Conservation (phyloP, 2,888 invertebrate genomes). For the Chrysina gloriosa region DNA sequence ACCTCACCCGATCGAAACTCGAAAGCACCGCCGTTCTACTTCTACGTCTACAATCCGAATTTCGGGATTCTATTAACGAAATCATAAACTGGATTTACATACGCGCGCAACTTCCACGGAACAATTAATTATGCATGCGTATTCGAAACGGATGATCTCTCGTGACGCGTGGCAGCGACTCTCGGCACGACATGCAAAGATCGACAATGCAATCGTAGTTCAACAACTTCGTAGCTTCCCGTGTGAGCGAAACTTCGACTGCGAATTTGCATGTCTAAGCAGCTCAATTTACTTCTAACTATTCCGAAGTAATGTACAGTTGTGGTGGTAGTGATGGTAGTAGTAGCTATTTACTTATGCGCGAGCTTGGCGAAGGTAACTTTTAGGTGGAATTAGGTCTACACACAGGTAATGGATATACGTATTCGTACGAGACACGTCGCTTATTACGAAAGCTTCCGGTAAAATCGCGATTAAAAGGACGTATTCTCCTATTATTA, state of each 20-base stretch:
- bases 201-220: conserved; percentile 1
- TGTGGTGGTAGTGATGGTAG: too few species aligned
- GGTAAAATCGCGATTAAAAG: too few species aligned
- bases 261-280: conserved; percentile 27
- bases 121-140: neutral
- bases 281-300: conserved; percentile 14
- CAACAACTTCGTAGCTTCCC: neutral
- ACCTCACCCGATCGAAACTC: too few species aligned
- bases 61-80: neutral
- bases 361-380: neutral
- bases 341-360: conserved; percentile 1
- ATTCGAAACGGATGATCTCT: neutral
- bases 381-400: too few species aligned
- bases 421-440: neutral
- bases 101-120: neutral
- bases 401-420: neutral
- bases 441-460: too few species aligned
- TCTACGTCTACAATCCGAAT: too few species aligned
- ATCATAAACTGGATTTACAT: neutral
- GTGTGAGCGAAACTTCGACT: conserved; percentile 3
- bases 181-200: neutral
- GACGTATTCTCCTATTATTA: too few species aligned
- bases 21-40: too few species aligned
- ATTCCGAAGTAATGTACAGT: neutral
- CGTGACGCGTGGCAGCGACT: neutral